Evolutionary conservation across 2,888 invertebrate genomes (phyloP).

Genomic region (Nomada goodeniana): DNA sequence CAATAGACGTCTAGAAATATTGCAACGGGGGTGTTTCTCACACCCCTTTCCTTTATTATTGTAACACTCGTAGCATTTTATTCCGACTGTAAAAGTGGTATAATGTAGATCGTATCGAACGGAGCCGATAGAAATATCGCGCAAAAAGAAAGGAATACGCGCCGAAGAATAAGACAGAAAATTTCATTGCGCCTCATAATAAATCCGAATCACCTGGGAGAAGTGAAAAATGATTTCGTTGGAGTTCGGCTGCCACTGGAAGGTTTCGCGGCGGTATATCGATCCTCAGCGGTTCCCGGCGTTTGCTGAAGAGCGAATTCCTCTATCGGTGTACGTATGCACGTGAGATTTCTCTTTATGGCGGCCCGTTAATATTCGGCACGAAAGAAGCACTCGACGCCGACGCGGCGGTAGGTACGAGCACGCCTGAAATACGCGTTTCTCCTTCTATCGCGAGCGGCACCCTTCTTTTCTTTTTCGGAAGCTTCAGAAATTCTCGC

Average conservation of each 20-base stretch:
- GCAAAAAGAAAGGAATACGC: no score
- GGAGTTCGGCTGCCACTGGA: constrained; percentile 8
- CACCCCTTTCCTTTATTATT: no score
- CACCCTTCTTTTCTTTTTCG: not conserved
- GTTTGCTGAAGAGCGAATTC: constrained; percentile 28
- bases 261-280: constrained; percentile 46
- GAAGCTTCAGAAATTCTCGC: not conserved
- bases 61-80: no score
- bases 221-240: constrained; percentile 21
- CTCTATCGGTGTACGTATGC: constrained; percentile 25
- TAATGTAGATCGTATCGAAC: no score
- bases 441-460: not conserved
- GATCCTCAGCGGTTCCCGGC: constrained; percentile 34
- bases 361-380: constrained; percentile 48
- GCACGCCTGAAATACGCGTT: constrained; percentile 27
- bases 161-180: not conserved
- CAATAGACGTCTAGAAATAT: no score
- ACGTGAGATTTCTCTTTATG: constrained; percentile 31
- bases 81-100: no score
- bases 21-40: no score
- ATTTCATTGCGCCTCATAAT: not conserved
- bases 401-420: constrained; percentile 32
- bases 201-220: not conserved
- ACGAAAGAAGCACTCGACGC: constrained; percentile 49
- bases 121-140: no score